Conservation (phyloP, 2,888 invertebrate species). For the Caenorhabditis wallacei region DNA sequence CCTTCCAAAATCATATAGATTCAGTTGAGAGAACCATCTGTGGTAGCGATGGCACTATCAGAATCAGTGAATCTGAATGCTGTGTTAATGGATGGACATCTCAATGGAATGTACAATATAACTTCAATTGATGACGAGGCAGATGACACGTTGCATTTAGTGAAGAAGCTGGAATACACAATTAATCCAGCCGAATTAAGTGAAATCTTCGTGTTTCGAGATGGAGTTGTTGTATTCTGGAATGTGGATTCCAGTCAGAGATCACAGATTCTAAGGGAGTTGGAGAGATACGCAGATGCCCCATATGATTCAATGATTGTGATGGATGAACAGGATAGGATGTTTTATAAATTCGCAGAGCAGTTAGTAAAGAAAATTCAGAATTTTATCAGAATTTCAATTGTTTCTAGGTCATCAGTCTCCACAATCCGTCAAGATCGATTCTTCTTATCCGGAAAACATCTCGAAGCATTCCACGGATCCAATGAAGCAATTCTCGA, state of each 20-base stretch:
- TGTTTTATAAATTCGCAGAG: conserved; percentile 67
- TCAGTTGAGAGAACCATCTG: conserved; percentile 70
- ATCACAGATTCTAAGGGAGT: conserved; percentile 68
- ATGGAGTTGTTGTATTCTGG: conserved; percentile 81
- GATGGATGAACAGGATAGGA: conserved; percentile 70
- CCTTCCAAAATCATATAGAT: conserved; percentile 22
- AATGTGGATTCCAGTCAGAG: conserved; percentile 74
- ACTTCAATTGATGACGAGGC: conserved; percentile 76
- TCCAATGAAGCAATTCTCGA: conserved; percentile 86
- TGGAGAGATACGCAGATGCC: conserved; percentile 65
- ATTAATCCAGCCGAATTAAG: conserved; percentile 73
- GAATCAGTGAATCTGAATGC: conserved; percentile 73
- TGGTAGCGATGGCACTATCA: conserved; percentile 74
- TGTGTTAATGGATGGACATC: conserved; percentile 60
- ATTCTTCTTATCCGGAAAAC: conserved; percentile 65
- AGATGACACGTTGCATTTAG: conserved; percentile 77
- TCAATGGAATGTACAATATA: conserved; percentile 72
- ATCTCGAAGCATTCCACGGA: conserved; percentile 52
- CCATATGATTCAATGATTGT: conserved; percentile 69
- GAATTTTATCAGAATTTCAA: too few relatives aligned
- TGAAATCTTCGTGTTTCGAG: conserved; percentile 78
- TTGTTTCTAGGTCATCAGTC: conserved; percentile 33
- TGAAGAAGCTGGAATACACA: conserved; percentile 74
- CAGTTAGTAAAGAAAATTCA: conserved; percentile 46
- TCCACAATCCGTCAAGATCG: conserved; percentile 66